Conservation (phyloP, 2,797 vertebrate species). For the Chromobotia macracanthus region DNA sequence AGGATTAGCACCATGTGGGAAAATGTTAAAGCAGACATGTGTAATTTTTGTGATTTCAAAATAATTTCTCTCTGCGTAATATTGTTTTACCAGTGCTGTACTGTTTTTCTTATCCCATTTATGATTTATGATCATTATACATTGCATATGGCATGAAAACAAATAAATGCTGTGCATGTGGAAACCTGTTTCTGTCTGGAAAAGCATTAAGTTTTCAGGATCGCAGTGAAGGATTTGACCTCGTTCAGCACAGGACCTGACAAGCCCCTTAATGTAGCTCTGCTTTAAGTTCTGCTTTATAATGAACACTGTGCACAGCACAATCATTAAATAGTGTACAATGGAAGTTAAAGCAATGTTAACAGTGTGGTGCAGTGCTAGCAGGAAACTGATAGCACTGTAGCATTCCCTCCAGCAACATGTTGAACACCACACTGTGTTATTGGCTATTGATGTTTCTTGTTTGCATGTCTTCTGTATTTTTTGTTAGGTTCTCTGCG, state of each 20-base stretch:
- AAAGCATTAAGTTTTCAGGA: not conserved
- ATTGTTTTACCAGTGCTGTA: not conserved
- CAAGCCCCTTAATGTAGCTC: constrained; percentile 36
- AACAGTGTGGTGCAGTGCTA: constrained; percentile 16
- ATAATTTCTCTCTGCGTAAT: not conserved
- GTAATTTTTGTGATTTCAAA: not conserved
- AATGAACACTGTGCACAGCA: constrained; percentile 28
- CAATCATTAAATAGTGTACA: constrained; percentile 31
- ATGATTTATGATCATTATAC: constrained; percentile 6
- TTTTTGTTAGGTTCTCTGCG: constrained; percentile 26
- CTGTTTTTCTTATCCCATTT: not conserved
- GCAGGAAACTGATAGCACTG: constrained; percentile 23
- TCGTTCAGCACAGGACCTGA: constrained; percentile 14
- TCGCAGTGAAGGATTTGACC: constrained; percentile 17
- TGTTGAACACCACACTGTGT: constrained; percentile 24
- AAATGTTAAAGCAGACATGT: not conserved
- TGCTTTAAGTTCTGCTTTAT: constrained; percentile 38
- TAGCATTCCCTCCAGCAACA: constrained; percentile 32
- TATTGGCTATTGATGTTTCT: not conserved
- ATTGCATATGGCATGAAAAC: not conserved
- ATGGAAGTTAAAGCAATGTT: constrained; percentile 10
- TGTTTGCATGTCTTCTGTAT: constrained; percentile 3
- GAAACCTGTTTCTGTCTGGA: constrained; percentile 24
- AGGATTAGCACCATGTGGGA: not conserved
- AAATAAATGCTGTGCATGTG: not conserved